Percentiles rank a stretch among this genome's conserved stretches.
Evolutionary conservation across 2,797 vertebrate species (phyloP).

Genomic region (Crocidura indochinensis): DNA sequence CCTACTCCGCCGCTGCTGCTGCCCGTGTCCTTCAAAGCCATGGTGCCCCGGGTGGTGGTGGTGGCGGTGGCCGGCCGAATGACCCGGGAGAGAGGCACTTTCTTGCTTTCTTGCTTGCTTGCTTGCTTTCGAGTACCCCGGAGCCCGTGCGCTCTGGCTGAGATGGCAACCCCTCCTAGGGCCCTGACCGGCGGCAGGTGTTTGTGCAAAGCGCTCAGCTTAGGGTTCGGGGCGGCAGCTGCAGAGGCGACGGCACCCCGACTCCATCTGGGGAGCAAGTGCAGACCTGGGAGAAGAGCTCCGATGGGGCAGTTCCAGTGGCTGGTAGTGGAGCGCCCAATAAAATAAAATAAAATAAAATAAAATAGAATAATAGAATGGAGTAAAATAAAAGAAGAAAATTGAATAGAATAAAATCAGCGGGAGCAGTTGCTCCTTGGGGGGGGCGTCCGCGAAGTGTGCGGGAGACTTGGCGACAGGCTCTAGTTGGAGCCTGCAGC

Average conservation of each 20-base stretch:
- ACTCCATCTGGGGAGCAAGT: conserved; percentile 70
- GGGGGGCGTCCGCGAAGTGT: conserved; percentile 68
- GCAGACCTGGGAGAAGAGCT: conserved; percentile 40
- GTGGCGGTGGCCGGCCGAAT: neutral
- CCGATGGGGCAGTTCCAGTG: neutral
- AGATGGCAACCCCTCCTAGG: neutral
- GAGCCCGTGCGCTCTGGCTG: neutral
- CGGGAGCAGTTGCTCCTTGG: conserved; percentile 57
- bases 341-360: too few relatives aligned
- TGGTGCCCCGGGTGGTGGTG: conserved; percentile 71
- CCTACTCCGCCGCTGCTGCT: conserved; percentile 71
- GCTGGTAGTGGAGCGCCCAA: neutral
- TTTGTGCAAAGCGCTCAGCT: conserved; percentile 37
- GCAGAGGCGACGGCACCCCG: conserved; percentile 53
- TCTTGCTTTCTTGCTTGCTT: neutral
- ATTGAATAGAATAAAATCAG: neutral
- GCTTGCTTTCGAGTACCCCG: neutral
- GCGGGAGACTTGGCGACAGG: conserved; percentile 60
- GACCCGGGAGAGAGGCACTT: conserved; percentile 12
- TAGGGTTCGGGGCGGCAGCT: conserved; percentile 63
- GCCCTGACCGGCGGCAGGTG: neutral
- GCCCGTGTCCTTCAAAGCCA: conserved; percentile 94
- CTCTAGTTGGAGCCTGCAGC: conserved; percentile 55
- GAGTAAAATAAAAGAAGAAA: too few relatives aligned
- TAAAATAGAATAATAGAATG: too few relatives aligned